These are phyloP conservation scores for Anneissia japonica DNA, from an alignment of 35 echinoderm and acorn worm genomes.

Conservation along the genomic window DNA sequence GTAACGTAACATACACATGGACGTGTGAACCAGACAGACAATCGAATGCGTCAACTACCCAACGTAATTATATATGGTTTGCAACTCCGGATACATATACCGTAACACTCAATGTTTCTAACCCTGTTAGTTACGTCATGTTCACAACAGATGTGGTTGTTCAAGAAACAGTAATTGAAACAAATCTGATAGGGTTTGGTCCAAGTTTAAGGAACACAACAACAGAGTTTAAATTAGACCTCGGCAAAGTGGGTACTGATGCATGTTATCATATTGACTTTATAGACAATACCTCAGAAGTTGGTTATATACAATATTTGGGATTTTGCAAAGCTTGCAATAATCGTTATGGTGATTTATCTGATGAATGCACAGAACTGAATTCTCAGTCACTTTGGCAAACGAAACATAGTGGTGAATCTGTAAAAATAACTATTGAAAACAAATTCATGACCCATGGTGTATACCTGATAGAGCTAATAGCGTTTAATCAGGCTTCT, in stretches of 20 bases:
- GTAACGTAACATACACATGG: neutral
- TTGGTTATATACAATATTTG: neutral
- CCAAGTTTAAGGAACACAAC: neutral
- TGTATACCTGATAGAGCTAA: neutral
- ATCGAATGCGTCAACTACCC: neutral
- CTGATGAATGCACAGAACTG: neutral
- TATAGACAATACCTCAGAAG: neutral
- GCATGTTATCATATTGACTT: slow-evolving; percentile 11
- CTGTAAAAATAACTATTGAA: neutral
- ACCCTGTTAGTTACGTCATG: neutral
- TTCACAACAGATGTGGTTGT: neutral
- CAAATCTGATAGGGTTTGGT: neutral
- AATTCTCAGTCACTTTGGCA: neutral
- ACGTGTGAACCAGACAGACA: neutral
- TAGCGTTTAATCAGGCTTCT: slow-evolving; percentile 5
- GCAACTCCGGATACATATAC: neutral
- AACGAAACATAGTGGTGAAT: neutral
- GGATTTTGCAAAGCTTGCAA: neutral
- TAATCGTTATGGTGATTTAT: neutral
- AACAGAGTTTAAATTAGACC: neutral
- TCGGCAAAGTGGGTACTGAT: slow-evolving; percentile 1
- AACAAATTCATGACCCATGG: neutral
- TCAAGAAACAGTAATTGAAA: neutral
- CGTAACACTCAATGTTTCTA: neutral
- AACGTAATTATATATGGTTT: neutral